Percentiles rank a stretch among this genome's conserved stretches.
Conservation (phyloP, 2,113 vertebrate genomes). For the Chamaetylas fuelleborni region DNA sequence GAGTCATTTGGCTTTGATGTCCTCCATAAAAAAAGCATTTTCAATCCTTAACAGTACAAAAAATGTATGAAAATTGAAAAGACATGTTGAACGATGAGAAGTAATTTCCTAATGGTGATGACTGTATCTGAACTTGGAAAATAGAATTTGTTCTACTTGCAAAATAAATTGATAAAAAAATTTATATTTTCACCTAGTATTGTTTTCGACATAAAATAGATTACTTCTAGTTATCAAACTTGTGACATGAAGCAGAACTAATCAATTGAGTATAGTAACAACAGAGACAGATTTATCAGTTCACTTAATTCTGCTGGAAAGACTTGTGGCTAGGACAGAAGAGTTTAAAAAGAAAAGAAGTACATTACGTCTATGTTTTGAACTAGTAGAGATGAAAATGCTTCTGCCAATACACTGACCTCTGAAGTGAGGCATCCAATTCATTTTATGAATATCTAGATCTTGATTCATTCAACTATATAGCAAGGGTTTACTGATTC, state of each 20-base stretch:
- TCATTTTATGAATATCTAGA: neutral
- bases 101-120: neutral
- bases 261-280: neutral
- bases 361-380: neutral
- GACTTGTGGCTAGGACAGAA: neutral
- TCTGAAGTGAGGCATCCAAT: neutral
- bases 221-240: neutral
- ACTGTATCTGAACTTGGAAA: neutral
- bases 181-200: neutral
- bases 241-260: neutral
- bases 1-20: neutral
- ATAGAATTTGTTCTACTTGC: neutral
- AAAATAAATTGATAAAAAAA: neutral
- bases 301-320: neutral
- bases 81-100: neutral
- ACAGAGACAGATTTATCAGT: neutral
- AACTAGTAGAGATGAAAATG: neutral
- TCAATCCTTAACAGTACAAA: neutral
- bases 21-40: neutral
- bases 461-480: neutral
- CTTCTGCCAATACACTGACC: neutral
- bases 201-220: neutral
- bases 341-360: neutral
- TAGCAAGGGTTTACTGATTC: neutral
- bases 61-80: neutral